phyloP scores from a whole-genome alignment of 2,888 invertebrate genomes.

The Achlya flavicornis region DNA sequence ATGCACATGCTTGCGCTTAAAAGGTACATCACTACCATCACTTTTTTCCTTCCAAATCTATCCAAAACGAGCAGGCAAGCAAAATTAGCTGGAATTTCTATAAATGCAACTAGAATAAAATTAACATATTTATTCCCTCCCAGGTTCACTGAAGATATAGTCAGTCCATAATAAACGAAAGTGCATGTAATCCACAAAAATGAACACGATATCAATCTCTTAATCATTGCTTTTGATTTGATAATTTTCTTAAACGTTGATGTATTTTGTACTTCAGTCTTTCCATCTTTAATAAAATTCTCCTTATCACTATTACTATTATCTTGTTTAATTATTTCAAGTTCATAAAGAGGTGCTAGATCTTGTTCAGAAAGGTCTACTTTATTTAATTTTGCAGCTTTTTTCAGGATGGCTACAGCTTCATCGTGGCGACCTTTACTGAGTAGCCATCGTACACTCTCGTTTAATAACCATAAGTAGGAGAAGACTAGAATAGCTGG shows the following conservation, averaged over 20 bases:
- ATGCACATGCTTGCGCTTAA: slow-evolving; percentile 86
- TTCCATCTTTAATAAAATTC: slow-evolving; percentile 25
- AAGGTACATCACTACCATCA: slow-evolving; percentile 85
- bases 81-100: slow-evolving; percentile 90
- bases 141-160: slow-evolving; percentile 89
- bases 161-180: slow-evolving; percentile 91
- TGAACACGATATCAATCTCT: slow-evolving; percentile 86
- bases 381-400: slow-evolving; percentile 86
- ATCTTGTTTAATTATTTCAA: slow-evolving; percentile 41
- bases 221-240: slow-evolving; percentile 81
- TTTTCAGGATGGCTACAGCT: slow-evolving; percentile 85
- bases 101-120: slow-evolving; percentile 86
- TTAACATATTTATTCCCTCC: slow-evolving; percentile 91
- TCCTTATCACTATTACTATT: slow-evolving; percentile 28
- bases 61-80: slow-evolving; percentile 86
- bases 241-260: slow-evolving; percentile 74
- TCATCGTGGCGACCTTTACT: slow-evolving; percentile 87
- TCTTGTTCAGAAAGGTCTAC: slow-evolving; percentile 72
- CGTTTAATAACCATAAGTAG: slow-evolving; percentile 88
- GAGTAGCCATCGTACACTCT: slow-evolving; percentile 90
- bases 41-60: slow-evolving; percentile 85
- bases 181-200: slow-evolving; percentile 92
- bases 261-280: slow-evolving; percentile 28
- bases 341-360: slow-evolving; percentile 62
- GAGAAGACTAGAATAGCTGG: slow-evolving; percentile 87